These are phyloP conservation scores for Laothoe populi DNA, from an alignment of 2,888 invertebrate genomes.

Conservation along the genomic window DNA sequence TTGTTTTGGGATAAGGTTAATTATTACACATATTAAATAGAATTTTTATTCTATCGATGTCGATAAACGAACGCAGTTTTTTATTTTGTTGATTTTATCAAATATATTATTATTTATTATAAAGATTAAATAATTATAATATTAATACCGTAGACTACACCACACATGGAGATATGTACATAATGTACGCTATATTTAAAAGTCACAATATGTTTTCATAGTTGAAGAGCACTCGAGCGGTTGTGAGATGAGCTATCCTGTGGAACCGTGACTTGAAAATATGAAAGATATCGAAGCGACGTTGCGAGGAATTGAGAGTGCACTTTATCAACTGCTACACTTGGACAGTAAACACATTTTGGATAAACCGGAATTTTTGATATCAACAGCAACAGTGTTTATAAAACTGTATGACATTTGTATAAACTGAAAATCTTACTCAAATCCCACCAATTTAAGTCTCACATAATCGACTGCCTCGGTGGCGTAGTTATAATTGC, in stretches of 20 bases:
- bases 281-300: constrained; percentile 12
- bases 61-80: too few relatives aligned
- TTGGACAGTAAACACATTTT: neutral
- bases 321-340: neutral
- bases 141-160: too few relatives aligned
- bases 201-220: constrained; percentile 5
- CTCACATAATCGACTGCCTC: too few relatives aligned
- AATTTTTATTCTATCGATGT: neutral
- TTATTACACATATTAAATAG: neutral
- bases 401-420: neutral
- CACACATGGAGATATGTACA: too few relatives aligned
- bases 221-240: constrained; percentile 22
- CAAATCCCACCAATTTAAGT: neutral
- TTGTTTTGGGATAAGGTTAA: neutral
- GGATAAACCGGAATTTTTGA: neutral
- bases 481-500: too few relatives aligned
- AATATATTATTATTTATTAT: neutral
- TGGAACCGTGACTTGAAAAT: constrained; percentile 18
- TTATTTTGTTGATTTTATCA: neutral
- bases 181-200: neutral
- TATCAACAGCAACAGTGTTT: neutral
- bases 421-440: neutral
- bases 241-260: constrained; percentile 14
- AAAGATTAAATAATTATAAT: too few relatives aligned
- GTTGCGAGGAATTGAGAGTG: constrained; percentile 5